Evolutionary conservation across 2,113 vertebrate genomes (phyloP).

Genomic region (Regulus satrapa): DNA sequence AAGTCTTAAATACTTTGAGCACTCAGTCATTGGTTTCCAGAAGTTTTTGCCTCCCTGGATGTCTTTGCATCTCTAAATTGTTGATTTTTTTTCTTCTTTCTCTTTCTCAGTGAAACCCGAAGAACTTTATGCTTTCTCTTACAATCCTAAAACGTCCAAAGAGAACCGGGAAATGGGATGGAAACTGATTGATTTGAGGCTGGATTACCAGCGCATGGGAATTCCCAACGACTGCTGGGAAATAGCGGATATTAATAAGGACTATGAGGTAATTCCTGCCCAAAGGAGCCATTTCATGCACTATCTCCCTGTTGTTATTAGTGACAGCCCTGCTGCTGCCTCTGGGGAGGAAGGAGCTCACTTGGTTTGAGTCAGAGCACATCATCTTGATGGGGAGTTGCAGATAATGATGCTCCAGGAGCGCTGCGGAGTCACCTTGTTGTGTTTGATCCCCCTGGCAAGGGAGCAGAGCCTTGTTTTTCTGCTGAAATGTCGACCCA

Average conservation of each 20-base stretch:
- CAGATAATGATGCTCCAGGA: background rate
- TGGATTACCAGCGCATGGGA: slow-evolving; percentile 79
- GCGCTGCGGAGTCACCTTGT: background rate
- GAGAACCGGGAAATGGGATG: slow-evolving; percentile 73
- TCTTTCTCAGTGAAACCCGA: slow-evolving; percentile 69
- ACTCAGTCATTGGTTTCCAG: background rate
- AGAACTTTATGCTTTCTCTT: slow-evolving; percentile 82
- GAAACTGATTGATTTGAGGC: slow-evolving; percentile 71
- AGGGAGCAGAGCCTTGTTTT: background rate
- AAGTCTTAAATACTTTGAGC: background rate
- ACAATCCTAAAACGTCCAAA: slow-evolving; percentile 77
- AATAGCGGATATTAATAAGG: slow-evolving; percentile 74
- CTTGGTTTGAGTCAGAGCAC: background rate
- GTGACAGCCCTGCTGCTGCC: background rate
- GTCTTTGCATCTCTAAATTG: background rate
- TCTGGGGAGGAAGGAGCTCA: background rate
- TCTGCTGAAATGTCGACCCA: background rate
- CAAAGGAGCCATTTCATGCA: background rate
- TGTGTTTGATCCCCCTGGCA: slow-evolving; percentile 2
- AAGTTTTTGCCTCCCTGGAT: background rate
- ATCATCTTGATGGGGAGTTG: background rate
- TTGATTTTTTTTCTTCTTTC: background rate
- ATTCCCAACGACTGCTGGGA: slow-evolving; percentile 77
- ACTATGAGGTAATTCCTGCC: slow-evolving; percentile 74
- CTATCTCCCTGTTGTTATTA: background rate